Evolutionary conservation across 2,888 invertebrate species (phyloP).

Genomic region (Meandrusa payeni): DNA sequence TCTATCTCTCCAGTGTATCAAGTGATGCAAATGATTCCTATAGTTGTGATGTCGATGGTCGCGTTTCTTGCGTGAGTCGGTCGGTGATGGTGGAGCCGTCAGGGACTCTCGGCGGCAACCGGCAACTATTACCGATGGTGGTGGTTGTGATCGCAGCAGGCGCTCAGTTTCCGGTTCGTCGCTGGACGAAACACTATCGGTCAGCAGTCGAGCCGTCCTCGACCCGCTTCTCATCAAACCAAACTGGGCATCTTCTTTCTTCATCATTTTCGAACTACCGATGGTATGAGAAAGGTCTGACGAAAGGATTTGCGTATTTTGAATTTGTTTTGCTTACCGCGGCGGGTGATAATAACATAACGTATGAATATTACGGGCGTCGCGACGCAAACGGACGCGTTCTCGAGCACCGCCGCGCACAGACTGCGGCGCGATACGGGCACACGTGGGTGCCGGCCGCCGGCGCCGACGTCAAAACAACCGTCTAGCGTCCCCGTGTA

Average conservation of each 20-base stretch:
- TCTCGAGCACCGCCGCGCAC: constrained; percentile 48
- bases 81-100: constrained; percentile 74
- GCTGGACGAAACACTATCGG: constrained; percentile 70
- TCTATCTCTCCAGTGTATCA: constrained; percentile 74
- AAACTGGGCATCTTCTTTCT: constrained; percentile 54
- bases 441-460: constrained; percentile 43
- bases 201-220: constrained; percentile 56
- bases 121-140: constrained; percentile 49
- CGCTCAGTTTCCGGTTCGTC: constrained; percentile 71
- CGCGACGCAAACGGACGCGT: constrained; percentile 29
- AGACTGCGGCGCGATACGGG: constrained; percentile 53
- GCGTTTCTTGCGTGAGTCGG: constrained; percentile 70
- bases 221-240: constrained; percentile 48
- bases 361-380: constrained; percentile 37
- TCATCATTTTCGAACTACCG: constrained; percentile 60
- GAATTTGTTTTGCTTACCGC: constrained; percentile 19
- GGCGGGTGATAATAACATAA: constrained; percentile 50
- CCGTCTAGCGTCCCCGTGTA: constrained; percentile 1
- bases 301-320: constrained; percentile 26
- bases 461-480: constrained; percentile 31
- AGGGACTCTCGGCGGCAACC: constrained; percentile 61
- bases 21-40: constrained; percentile 69
- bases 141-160: constrained; percentile 52
- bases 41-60: constrained; percentile 63
- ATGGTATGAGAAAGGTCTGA: constrained; percentile 35